Evolutionary conservation across 1,140 invertebrate species (phyloP).

Genomic region (Caenorhabditis elegans): WBcel235 BX284603.4:5392001-5392500

Average conservation of each 20-base stretch:
- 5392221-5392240: neutral
- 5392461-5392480: neutral
- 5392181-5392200: neutral
- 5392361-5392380: too few relatives aligned
- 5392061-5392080: neutral
- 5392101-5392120: neutral
- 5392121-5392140: neutral
- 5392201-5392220: neutral
- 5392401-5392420: neutral
- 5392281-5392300: too few relatives aligned
- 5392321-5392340: too few relatives aligned
- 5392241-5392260: neutral
- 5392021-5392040: neutral
- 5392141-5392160: neutral
- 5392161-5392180: neutral
- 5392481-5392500: conserved; percentile 8
- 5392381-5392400: too few relatives aligned
- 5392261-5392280: too few relatives aligned
- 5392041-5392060: neutral
- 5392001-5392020: neutral
- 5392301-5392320: too few relatives aligned
- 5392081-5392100: neutral
- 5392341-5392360: too few relatives aligned
- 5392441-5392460: neutral
- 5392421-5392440: neutral